These are phyloP conservation scores for Seira musarum DNA, from an alignment of 2,888 invertebrate species.

Conservation along the genomic window DNA sequence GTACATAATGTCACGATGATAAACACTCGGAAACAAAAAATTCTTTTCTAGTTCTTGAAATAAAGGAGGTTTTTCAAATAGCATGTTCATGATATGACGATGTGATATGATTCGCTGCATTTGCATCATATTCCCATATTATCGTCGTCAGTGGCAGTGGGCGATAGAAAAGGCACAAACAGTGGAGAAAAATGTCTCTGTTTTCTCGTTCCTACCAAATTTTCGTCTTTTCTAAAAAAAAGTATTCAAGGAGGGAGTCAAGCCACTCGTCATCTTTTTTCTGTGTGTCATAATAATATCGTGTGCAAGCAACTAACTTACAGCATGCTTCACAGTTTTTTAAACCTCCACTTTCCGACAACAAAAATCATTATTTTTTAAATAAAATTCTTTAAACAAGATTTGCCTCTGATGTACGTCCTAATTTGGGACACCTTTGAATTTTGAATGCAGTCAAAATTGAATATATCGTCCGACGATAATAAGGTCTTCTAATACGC, in stretches of 20 bases:
- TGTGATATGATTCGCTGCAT: slow-evolving; percentile 11
- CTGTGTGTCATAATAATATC: slow-evolving; percentile 59
- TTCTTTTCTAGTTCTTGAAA: neutral
- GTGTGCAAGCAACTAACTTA: slow-evolving; percentile 22
- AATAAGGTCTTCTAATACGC: too few species aligned
- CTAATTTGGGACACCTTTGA: slow-evolving; percentile 1
- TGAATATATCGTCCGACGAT: too few species aligned
- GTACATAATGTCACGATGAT: neutral
- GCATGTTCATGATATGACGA: slow-evolving; percentile 18
- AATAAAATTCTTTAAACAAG: neutral
- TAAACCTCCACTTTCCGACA: neutral
- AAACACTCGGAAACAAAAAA: neutral
- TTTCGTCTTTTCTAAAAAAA: neutral
- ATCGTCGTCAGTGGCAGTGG: slow-evolving; percentile 17
- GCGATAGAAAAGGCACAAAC: slow-evolving; percentile 44
- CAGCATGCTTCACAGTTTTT: neutral
- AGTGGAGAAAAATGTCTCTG: slow-evolving; percentile 25
- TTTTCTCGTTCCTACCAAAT: neutral
- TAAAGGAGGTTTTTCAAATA: neutral
- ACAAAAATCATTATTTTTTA: neutral
- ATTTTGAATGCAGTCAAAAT: too few species aligned
- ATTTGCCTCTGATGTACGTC: neutral
- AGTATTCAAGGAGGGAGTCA: neutral
- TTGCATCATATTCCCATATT: neutral
- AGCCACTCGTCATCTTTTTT: slow-evolving; percentile 58